These are phyloP conservation scores for Phlogophora meticulosa DNA, from an alignment of 2,888 invertebrate species.

Conservation along the genomic window DNA sequence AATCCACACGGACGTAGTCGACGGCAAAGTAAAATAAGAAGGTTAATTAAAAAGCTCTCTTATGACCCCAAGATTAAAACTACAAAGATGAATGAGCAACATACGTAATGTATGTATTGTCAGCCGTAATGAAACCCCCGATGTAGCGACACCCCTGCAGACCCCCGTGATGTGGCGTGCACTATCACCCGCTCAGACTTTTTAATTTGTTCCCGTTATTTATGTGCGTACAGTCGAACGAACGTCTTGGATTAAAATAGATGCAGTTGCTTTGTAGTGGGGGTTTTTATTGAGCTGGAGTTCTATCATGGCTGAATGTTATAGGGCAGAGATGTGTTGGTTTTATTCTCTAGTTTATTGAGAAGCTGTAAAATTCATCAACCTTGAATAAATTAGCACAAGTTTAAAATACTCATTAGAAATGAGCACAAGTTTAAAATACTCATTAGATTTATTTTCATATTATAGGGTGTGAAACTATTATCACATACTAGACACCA, in stretches of 20 bases:
- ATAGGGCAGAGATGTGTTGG: too few species aligned
- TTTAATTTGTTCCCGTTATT: slow-evolving; percentile 87
- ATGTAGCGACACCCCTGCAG: slow-evolving; percentile 51
- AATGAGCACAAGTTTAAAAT: too few species aligned
- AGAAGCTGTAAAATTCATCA: too few species aligned
- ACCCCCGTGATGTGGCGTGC: slow-evolving; percentile 65
- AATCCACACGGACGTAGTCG: too few species aligned
- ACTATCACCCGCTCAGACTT: slow-evolving; percentile 67
- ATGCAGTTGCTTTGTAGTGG: slow-evolving; percentile 37
- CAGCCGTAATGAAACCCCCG: slow-evolving; percentile 39
- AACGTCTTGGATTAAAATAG: slow-evolving; percentile 63
- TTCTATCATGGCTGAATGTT: neutral
- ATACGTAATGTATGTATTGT: slow-evolving; percentile 9
- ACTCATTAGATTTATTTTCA: too few species aligned
- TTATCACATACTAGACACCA: too few species aligned
- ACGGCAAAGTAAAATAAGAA: too few species aligned
- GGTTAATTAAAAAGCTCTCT: neutral
- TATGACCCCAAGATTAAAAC: slow-evolving; percentile 14
- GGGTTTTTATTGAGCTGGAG: neutral
- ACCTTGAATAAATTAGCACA: too few species aligned
- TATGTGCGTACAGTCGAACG: slow-evolving; percentile 69
- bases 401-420: too few species aligned
- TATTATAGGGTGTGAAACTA: too few species aligned
- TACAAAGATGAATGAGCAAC: slow-evolving; percentile 27
- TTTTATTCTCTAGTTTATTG: too few species aligned